phyloP scores from a whole-genome alignment of 2,888 invertebrate species.

The Tridacna crocea region DNA sequence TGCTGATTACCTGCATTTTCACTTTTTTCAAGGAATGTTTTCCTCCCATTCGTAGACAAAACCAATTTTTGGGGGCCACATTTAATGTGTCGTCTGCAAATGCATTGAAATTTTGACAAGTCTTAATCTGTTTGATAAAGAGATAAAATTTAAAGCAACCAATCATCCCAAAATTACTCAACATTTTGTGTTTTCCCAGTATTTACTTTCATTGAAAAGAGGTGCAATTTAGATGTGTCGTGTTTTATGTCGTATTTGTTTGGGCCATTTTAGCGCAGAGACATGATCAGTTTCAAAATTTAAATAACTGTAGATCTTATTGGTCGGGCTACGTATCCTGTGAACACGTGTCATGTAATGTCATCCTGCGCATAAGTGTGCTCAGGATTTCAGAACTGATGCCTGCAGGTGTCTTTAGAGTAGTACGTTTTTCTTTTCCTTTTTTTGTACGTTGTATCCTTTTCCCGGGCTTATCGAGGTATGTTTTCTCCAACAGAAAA shows the following conservation, averaged over 20 bases:
- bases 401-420: slow-evolving; percentile 11
- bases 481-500: not conserved
- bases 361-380: slow-evolving; percentile 14
- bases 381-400: slow-evolving; percentile 1
- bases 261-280: not conserved
- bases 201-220: not conserved
- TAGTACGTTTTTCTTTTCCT: not conserved
- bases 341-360: slow-evolving; percentile 9
- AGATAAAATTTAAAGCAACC: too few species aligned
- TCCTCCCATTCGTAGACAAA: too few species aligned
- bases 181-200: too few species aligned
- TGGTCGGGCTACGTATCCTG: slow-evolving; percentile 17
- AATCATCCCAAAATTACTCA: too few species aligned
- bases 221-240: slow-evolving; percentile 23
- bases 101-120: too few species aligned
- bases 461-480: not conserved
- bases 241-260: not conserved
- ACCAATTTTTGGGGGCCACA: too few species aligned
- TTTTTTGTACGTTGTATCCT: not conserved
- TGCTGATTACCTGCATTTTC: too few species aligned
- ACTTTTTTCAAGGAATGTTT: too few species aligned
- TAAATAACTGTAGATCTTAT: slow-evolving; percentile 2
- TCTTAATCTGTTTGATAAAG: too few species aligned
- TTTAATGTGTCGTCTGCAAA: too few species aligned
- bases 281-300: slow-evolving; percentile 15